Evolutionary conservation across 2,797 vertebrate genomes (phyloP).

Genomic region (Pagetopsis macropterus): DNA sequence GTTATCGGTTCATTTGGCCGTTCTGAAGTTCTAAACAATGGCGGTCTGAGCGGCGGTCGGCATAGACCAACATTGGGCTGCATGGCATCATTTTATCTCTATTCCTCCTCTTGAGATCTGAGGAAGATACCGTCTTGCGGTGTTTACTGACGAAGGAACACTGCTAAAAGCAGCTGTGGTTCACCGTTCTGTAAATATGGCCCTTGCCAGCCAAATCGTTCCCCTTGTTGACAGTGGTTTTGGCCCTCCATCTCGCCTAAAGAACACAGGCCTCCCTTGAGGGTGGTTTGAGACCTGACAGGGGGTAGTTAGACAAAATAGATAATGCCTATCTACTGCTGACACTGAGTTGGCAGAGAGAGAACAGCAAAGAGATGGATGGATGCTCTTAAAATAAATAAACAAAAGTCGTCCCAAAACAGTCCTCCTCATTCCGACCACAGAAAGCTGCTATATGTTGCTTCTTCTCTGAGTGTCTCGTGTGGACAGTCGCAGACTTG

Average conservation of each 20-base stretch:
- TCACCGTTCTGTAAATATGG: slow-evolving; percentile 84
- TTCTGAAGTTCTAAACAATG: slow-evolving; percentile 72
- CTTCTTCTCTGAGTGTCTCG: slow-evolving; percentile 33
- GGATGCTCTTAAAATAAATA: slow-evolving; percentile 72
- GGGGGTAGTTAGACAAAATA: slow-evolving; percentile 80
- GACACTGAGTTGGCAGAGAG: slow-evolving; percentile 68
- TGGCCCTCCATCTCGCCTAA: slow-evolving; percentile 73
- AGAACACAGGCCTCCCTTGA: slow-evolving; percentile 75
- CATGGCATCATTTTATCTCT: slow-evolving; percentile 75
- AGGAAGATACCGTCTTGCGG: slow-evolving; percentile 73
- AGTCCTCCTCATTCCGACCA: slow-evolving; percentile 50
- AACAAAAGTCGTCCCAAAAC: slow-evolving; percentile 63
- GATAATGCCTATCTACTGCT: slow-evolving; percentile 76
- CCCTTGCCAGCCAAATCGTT: slow-evolving; percentile 83
- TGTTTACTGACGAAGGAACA: slow-evolving; percentile 79
- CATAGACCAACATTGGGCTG: slow-evolving; percentile 56
- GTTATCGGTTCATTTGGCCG: slow-evolving; percentile 68
- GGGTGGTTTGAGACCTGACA: slow-evolving; percentile 70
- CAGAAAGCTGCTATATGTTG: slow-evolving; percentile 25
- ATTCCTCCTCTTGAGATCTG: slow-evolving; percentile 73
- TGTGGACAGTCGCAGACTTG: slow-evolving; percentile 27
- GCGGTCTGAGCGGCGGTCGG: slow-evolving; percentile 56
- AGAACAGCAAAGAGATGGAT: slow-evolving; percentile 62
- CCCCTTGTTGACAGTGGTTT: slow-evolving; percentile 85
- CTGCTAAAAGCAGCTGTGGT: slow-evolving; percentile 84